Percentiles rank a stretch among this genome's conserved stretches.
These are phyloP conservation scores for Sorex fumeus DNA, from an alignment of 2,113 vertebrate species.

Conservation along the genomic window DNA sequence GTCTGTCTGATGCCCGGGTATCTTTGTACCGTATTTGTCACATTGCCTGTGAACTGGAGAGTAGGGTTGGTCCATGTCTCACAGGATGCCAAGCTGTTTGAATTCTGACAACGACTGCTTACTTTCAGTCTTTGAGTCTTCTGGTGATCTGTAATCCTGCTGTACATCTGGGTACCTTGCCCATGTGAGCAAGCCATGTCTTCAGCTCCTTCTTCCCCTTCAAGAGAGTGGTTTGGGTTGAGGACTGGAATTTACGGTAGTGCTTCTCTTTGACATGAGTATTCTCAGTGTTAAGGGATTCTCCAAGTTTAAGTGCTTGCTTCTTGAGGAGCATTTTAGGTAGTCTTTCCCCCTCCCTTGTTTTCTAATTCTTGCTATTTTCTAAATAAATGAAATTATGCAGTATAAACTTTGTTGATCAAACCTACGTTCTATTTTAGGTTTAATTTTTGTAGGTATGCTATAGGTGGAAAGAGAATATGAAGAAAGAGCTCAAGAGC, in stretches of 20 bases:
- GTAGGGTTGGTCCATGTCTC: not conserved
- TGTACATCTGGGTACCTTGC: not conserved
- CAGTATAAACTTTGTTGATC: not conserved
- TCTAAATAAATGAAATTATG: not conserved
- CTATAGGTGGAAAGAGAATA: not conserved
- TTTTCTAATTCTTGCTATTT: constrained; percentile 34
- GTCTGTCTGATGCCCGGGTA: not conserved
- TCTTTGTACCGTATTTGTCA: rapidly evolving
- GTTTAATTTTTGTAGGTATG: not conserved
- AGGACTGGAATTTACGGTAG: not conserved
- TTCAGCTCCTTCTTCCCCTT: not conserved
- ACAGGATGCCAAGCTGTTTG: not conserved
- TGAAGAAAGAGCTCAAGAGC: not conserved
- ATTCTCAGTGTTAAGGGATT: not conserved
- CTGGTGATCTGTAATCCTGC: not conserved
- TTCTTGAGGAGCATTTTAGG: not conserved
- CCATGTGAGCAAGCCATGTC: not conserved
- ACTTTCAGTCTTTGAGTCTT: not conserved
- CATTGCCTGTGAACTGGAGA: rapidly evolving
- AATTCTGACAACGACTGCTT: not conserved
- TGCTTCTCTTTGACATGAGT: not conserved
- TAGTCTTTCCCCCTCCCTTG: not conserved
- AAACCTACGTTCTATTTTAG: not conserved
- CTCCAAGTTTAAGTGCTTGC: constrained; percentile 19
- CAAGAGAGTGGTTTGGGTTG: not conserved